phyloP scores from a whole-genome alignment of 2,113 vertebrate species.

The Sitta europaea region DNA sequence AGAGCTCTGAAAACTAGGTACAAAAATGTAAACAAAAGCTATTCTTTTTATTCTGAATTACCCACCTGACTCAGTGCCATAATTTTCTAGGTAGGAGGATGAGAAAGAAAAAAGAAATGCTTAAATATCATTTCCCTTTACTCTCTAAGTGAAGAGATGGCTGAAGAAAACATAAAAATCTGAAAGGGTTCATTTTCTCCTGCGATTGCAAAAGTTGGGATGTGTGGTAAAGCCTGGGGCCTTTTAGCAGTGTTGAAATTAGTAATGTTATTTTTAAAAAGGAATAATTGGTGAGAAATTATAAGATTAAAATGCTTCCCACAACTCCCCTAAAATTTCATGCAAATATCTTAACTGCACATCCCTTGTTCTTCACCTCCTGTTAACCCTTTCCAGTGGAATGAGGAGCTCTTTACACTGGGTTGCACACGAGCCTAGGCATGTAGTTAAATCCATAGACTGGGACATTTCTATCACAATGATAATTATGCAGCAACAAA shows the following conservation, averaged over 20 bases:
- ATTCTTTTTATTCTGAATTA: constrained; percentile 22
- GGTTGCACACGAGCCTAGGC: neutral
- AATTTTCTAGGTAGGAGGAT: constrained; percentile 30
- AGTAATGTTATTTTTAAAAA: neutral
- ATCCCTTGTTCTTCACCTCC: neutral
- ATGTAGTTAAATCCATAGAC: neutral
- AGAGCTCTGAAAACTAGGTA: neutral
- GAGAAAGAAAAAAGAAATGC: neutral
- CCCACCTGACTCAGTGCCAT: neutral
- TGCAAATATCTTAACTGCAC: constrained; percentile 5
- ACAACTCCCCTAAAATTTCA: constrained; percentile 18
- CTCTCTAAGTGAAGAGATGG: neutral
- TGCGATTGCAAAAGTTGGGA: neutral
- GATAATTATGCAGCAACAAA: neutral
- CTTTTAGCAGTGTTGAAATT: neutral
- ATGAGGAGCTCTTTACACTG: neutral
- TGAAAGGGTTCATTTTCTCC: constrained; percentile 3
- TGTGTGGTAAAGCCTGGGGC: neutral
- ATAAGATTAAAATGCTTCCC: constrained; percentile 29
- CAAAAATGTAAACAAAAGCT: constrained; percentile 19
- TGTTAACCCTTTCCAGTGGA: neutral
- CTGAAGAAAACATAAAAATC: constrained; percentile 3
- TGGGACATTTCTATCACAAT: neutral
- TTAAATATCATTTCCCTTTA: neutral
- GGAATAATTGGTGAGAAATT: constrained; percentile 44